A percentile compares a stretch with the other conserved stretches of the same genome.
Evolutionary conservation across 2,113 vertebrate species (phyloP).

Genomic region (Sialia sialis): DNA sequence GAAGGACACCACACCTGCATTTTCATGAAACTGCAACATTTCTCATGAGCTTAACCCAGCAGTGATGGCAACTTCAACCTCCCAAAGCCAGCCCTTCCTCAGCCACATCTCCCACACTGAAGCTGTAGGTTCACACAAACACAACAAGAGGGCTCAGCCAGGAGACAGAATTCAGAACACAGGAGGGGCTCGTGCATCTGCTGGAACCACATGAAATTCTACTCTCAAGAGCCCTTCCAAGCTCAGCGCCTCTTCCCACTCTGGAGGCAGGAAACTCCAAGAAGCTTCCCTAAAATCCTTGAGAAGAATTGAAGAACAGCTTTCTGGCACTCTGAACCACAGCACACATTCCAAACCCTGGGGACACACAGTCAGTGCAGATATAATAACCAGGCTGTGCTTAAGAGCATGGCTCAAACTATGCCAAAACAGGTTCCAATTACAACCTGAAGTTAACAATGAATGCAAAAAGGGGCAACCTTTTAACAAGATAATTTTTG

Average conservation of each 20-base stretch:
- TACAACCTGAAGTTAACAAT: not conserved
- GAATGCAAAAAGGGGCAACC: not conserved
- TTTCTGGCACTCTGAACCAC: not conserved
- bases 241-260: not conserved
- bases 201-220: not conserved
- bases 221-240: not conserved
- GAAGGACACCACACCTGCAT: not conserved
- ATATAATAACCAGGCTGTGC: not conserved
- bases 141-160: not conserved
- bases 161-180: not conserved
- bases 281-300: not conserved
- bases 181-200: not conserved
- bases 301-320: not conserved
- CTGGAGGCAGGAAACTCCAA: rapidly evolving
- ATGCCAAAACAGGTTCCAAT: not conserved
- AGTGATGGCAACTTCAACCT: rapidly evolving
- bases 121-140: not conserved
- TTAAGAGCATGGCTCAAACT: not conserved
- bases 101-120: not conserved
- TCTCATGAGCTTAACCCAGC: not conserved
- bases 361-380: not conserved
- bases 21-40: not conserved
- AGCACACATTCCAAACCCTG: not conserved
- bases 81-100: not conserved
- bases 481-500: not conserved